Percentiles rank a stretch among this genome's conserved stretches.
These are phyloP conservation scores for Siniperca scherzeri DNA, from an alignment of 2,797 vertebrate species.

Conservation along the genomic window DNA sequence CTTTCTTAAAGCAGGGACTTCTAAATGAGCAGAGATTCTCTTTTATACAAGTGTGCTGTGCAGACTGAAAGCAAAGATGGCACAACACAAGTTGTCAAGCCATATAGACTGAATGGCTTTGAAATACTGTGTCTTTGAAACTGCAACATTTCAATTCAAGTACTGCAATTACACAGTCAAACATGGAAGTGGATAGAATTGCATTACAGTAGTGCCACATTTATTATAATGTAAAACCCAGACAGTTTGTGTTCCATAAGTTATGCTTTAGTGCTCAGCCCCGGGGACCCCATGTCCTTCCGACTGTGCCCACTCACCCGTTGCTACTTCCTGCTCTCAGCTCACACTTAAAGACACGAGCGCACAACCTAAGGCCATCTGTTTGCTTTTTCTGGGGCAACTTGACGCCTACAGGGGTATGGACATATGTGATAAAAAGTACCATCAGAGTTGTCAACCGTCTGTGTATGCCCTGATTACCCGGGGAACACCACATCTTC, in stretches of 20 bases:
- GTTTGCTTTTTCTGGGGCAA: slow-evolving; percentile 67
- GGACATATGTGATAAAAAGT: slow-evolving; percentile 58
- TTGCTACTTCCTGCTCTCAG: slow-evolving; percentile 55
- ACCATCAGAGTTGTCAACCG: slow-evolving; percentile 54
- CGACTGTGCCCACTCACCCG: slow-evolving; percentile 65
- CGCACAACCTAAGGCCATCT: slow-evolving; percentile 72
- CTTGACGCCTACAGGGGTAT: slow-evolving; percentile 50
- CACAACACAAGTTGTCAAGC: slow-evolving; percentile 64
- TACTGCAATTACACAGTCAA: slow-evolving; percentile 65
- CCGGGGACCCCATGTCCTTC: slow-evolving; percentile 53
- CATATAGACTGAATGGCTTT: slow-evolving; percentile 63
- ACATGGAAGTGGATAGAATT: slow-evolving; percentile 51
- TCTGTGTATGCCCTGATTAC: slow-evolving; percentile 47
- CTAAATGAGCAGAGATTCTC: slow-evolving; percentile 63
- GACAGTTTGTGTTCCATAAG: slow-evolving; percentile 46
- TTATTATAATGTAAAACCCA: slow-evolving; percentile 56
- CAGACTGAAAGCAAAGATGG: slow-evolving; percentile 65
- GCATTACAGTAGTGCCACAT: slow-evolving; percentile 44
- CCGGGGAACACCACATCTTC: slow-evolving; percentile 52
- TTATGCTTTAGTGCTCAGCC: slow-evolving; percentile 64
- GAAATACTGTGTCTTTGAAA: slow-evolving; percentile 69
- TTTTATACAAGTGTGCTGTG: slow-evolving; percentile 53
- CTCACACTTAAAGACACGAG: slow-evolving; percentile 66
- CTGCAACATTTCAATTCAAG: slow-evolving; percentile 65
- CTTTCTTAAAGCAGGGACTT: slow-evolving; percentile 47